Evolutionary conservation across 2,113 vertebrate genomes (phyloP).

Genomic region (Cheilinus undulatus): DNA sequence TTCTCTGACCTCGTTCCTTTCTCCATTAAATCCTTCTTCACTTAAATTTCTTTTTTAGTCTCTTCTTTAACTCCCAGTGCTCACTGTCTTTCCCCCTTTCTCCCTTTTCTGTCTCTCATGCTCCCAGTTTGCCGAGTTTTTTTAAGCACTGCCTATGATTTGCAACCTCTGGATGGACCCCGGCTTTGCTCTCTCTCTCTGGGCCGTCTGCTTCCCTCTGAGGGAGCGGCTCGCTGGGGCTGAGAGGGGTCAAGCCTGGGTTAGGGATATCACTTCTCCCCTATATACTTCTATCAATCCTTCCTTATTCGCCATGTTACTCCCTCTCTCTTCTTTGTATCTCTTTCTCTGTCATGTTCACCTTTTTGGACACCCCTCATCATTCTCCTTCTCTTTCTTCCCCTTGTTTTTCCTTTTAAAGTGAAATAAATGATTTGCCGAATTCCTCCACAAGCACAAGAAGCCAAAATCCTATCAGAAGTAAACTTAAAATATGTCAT

Average conservation of each 20-base stretch:
- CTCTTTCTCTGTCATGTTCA: neutral
- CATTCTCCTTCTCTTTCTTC: neutral
- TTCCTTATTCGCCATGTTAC: conserved; percentile 29
- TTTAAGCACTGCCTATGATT: conserved; percentile 78
- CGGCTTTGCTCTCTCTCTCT: conserved; percentile 54
- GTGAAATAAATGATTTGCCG: conserved; percentile 37
- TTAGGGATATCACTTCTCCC: conserved; percentile 81
- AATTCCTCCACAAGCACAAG: conserved; percentile 27
- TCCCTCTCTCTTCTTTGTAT: neutral
- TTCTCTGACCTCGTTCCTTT: conserved; percentile 31
- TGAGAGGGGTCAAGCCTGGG: conserved; percentile 80
- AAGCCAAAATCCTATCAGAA: conserved; percentile 38
- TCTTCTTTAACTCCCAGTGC: conserved; percentile 31
- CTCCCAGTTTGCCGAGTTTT: conserved; percentile 56
- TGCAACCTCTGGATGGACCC: conserved; percentile 77
- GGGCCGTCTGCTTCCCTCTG: conserved; percentile 65
- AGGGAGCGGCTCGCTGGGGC: conserved; percentile 68
- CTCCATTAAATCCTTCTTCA: conserved; percentile 57
- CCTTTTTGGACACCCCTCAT: neutral
- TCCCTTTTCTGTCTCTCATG: conserved; percentile 41
- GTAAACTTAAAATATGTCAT: conserved; percentile 19
- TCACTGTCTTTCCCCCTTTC: conserved; percentile 24
- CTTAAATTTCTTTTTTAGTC: conserved; percentile 9
- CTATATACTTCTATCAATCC: conserved; percentile 50
- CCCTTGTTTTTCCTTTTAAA: conserved; percentile 1